Conservation (phyloP, 1,140 invertebrate species). For the Nasonia giraulti region DNA sequence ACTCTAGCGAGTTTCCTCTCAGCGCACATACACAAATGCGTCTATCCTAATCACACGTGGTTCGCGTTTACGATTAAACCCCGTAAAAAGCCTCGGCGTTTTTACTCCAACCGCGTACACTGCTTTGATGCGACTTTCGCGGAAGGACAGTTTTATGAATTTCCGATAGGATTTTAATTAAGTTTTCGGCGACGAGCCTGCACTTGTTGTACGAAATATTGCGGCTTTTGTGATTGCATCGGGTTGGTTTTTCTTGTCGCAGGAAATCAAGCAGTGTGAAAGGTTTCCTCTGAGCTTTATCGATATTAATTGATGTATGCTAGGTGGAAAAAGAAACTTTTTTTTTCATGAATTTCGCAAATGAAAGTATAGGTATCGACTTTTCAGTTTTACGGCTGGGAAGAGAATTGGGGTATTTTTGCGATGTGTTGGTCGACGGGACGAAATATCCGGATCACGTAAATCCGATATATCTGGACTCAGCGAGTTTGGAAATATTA, state of each 20-base stretch:
- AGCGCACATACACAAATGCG: neutral
- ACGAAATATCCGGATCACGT: neutral
- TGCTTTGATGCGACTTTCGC: neutral
- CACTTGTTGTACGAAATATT: neutral
- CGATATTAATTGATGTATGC: too few relatives aligned
- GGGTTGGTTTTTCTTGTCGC: neutral
- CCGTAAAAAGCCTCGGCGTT: neutral
- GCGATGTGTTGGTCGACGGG: neutral
- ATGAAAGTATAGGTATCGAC: neutral
- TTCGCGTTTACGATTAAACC: neutral
- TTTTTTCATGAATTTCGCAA: neutral
- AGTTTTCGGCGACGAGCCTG: neutral
- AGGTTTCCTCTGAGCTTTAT: too few relatives aligned
- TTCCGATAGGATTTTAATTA: conserved; percentile 20
- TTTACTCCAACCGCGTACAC: too few relatives aligned
- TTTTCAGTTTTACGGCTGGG: neutral
- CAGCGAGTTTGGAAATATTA: neutral
- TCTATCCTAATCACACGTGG: neutral
- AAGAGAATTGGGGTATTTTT: neutral
- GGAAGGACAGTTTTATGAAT: neutral
- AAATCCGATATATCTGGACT: neutral
- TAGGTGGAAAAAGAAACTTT: neutral
- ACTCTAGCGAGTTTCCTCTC: neutral
- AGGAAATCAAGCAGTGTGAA: too few relatives aligned
- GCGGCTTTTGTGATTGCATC: neutral